Base-by-base conservation (phyloP, 2,888 invertebrate genomes). In the Ormyrus pomaceus region DNA sequence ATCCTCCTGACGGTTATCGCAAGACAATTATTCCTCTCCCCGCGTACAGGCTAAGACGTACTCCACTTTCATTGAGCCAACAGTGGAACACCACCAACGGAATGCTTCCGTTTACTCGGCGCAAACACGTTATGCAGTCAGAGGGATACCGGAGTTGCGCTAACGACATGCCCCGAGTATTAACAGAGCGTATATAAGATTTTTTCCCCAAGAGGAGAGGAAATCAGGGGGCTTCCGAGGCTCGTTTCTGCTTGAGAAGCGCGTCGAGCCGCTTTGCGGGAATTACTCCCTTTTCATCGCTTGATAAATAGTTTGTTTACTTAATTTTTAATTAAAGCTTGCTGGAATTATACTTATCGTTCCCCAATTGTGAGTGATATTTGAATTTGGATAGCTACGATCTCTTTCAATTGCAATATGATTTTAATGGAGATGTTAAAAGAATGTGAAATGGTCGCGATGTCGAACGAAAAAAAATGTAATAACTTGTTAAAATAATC, bases 21-120 rank as follows among this genome's bases (percentile, higher is more conserved):
- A 68, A 78, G 78, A 73, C 72, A 78, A 78, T 78, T 72, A 71
- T 78, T 65, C 66, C 72, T 72, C 78, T 48, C 46, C 0, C 3
- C 10, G n/a, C 62, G 53, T 45, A 10, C 50, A 19, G 34, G 9
- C 51, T 64, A 66, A 78, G 78, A 59, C 68, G 46, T 78, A 78
- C 73, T 78, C 34, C 72, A 68, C 61, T 78, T 73, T 56, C 61
- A 78, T 68, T 65, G 71, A 70, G 56, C 71, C 34, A 77, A 77
- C 77, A 71, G 55, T 51, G 65, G 11, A 70, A 46, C 34, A 71
- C 55, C 65, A 65, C n/a, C 64, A 56, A 48, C 46, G 71, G 65
- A 71, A 77, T 71, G 77, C 71, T 65, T 65, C 65, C 71, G 71
- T 71, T 77, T 55, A 65, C 71, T 65, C 19, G 45, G 71, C 50